phyloP scores from a whole-genome alignment of 2,888 invertebrate species.

The Oligia latruncula region DNA sequence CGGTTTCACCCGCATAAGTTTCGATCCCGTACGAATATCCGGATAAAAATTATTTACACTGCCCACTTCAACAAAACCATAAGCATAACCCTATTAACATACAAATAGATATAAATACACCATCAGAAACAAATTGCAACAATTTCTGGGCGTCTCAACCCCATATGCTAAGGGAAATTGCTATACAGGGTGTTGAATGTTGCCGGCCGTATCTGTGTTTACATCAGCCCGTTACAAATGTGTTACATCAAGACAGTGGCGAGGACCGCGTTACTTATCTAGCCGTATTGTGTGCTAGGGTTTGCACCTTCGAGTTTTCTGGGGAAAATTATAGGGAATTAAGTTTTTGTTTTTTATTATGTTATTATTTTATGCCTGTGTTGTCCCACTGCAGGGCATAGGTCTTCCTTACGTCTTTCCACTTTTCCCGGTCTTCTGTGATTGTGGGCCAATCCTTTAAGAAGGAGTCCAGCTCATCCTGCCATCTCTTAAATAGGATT shows the following conservation, averaged over 20 bases:
- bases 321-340: too few species aligned
- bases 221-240: slow-evolving; percentile 88
- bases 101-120: slow-evolving; percentile 48
- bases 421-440: too few species aligned
- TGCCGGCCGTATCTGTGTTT: slow-evolving; percentile 81
- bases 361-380: too few species aligned
- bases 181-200: slow-evolving; percentile 79
- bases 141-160: slow-evolving; percentile 66
- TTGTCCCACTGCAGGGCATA: too few species aligned
- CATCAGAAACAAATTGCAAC: slow-evolving; percentile 71
- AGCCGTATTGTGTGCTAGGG: slow-evolving; percentile 72
- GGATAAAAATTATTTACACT: too few species aligned
- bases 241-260: slow-evolving; percentile 85
- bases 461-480: too few species aligned
- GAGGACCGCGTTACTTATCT: slow-evolving; percentile 83
- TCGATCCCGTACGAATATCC: too few species aligned
- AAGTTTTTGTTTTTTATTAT: too few species aligned
- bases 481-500: too few species aligned
- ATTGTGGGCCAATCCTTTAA: too few species aligned
- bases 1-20: too few species aligned
- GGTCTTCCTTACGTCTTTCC: too few species aligned
- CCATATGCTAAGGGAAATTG: slow-evolving; percentile 75
- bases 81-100: slow-evolving; percentile 52
- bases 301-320: slow-evolving; percentile 51
- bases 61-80: slow-evolving; percentile 26